Evolutionary conservation across 2,113 vertebrate genomes (phyloP).

Genomic region (Dissostichus mawsoni): DNA sequence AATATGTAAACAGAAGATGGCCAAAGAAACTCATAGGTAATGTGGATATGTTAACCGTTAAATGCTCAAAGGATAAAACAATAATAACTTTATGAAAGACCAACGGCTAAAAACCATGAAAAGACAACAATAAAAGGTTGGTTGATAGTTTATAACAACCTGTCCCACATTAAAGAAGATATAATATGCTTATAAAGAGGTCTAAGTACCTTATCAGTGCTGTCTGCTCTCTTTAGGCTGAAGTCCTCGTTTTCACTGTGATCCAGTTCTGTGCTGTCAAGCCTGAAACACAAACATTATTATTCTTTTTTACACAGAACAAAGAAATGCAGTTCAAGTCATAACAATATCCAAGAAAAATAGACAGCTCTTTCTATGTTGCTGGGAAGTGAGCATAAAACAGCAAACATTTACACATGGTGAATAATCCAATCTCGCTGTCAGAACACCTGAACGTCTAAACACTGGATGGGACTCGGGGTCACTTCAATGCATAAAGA

Average conservation of each 20-base stretch:
- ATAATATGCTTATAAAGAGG: not conserved
- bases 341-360: not conserved
- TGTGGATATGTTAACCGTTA: not conserved
- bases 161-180: not conserved
- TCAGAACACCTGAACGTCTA: no score
- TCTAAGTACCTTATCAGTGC: constrained; percentile 74
- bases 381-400: no score
- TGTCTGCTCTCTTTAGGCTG: constrained; percentile 84
- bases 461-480: not conserved
- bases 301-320: not conserved
- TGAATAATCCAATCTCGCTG: no score
- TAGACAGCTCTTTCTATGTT: no score
- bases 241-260: constrained; percentile 98
- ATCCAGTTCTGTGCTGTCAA: constrained; percentile 94
- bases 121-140: not conserved
- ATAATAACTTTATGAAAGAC: not conserved
- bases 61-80: not conserved
- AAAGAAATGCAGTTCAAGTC: not conserved
- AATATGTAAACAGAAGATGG: not conserved
- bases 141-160: not conserved
- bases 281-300: constrained; percentile 76
- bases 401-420: no score
- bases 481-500: no score
- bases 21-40: not conserved
- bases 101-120: not conserved